Conservation (phyloP, 2,888 invertebrate species). For the Caenorhabditis panamensis region DNA sequence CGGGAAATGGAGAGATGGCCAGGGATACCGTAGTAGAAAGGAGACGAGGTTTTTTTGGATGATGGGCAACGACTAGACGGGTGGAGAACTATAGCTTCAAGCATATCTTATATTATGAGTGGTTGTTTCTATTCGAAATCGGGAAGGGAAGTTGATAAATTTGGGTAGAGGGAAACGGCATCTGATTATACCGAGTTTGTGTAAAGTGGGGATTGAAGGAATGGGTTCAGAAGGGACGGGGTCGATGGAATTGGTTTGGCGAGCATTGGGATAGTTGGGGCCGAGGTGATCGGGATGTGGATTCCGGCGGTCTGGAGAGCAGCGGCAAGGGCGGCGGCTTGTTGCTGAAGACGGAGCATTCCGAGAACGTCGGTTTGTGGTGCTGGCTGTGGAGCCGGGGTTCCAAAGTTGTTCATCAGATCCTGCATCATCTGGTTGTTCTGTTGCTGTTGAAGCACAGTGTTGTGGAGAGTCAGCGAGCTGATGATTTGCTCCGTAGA, state of each 20-base stretch:
- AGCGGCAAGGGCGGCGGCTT: conserved; percentile 48
- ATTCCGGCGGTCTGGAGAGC: conserved; percentile 44
- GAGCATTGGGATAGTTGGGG: conserved; percentile 10
- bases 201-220: conserved; percentile 48
- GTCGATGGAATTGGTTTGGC: conserved; percentile 18
- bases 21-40: conserved; percentile 18
- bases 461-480: conserved; percentile 59
- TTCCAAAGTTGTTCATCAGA: conserved; percentile 20
- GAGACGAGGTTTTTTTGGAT: conserved; percentile 1
- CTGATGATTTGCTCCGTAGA: conserved; percentile 55
- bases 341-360: conserved; percentile 59
- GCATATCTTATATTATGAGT: conserved; percentile 11
- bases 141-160: background rate
- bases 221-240: conserved; percentile 27
- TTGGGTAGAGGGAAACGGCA: too few species aligned
- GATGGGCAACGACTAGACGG: conserved; percentile 38
- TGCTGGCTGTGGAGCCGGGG: background rate
- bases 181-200: conserved; percentile 54
- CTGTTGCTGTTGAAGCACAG: conserved; percentile 56
- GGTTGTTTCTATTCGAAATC: background rate
- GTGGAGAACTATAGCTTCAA: conserved; percentile 3
- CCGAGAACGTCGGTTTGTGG: conserved; percentile 36
- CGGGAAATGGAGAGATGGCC: conserved; percentile 25
- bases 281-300: conserved; percentile 28
- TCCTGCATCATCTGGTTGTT: conserved; percentile 42